phyloP scores from a whole-genome alignment of 2,797 vertebrate genomes.

The Acanthiza pusilla region DNA sequence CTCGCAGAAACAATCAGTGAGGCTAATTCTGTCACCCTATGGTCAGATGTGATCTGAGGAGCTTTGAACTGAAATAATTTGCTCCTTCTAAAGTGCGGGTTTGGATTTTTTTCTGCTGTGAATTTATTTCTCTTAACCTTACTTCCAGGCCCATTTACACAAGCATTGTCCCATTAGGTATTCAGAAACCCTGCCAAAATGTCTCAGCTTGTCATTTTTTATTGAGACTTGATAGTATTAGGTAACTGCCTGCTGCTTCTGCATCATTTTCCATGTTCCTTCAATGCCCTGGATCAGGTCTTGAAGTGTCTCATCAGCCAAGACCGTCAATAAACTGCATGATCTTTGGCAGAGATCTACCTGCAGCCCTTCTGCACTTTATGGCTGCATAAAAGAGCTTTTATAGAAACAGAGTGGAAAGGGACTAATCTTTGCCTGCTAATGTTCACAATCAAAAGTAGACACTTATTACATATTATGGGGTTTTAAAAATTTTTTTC shows the following conservation, averaged over 20 bases:
- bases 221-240: constrained; percentile 25
- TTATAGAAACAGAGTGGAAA: not conserved
- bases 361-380: not conserved
- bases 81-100: not conserved
- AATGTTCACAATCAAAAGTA: not conserved
- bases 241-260: constrained; percentile 30
- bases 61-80: not conserved
- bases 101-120: not conserved
- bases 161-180: not conserved
- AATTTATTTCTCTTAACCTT: not conserved
- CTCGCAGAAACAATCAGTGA: not conserved
- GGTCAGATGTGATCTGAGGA: not conserved
- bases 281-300: not conserved
- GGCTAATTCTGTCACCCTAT: not conserved
- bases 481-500: not conserved
- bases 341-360: not conserved
- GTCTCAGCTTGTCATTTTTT: constrained; percentile 25
- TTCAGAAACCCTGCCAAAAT: constrained; percentile 26
- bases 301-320: not conserved
- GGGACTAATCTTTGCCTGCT: not conserved
- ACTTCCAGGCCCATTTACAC: not conserved
- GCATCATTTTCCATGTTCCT: not conserved
- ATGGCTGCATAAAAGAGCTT: not conserved
- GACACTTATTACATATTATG: not conserved
- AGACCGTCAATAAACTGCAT: not conserved